Base-by-base conservation (phyloP, 92 coral and sea anemone genomes). In the Parazoanthus swiftii region DNA sequence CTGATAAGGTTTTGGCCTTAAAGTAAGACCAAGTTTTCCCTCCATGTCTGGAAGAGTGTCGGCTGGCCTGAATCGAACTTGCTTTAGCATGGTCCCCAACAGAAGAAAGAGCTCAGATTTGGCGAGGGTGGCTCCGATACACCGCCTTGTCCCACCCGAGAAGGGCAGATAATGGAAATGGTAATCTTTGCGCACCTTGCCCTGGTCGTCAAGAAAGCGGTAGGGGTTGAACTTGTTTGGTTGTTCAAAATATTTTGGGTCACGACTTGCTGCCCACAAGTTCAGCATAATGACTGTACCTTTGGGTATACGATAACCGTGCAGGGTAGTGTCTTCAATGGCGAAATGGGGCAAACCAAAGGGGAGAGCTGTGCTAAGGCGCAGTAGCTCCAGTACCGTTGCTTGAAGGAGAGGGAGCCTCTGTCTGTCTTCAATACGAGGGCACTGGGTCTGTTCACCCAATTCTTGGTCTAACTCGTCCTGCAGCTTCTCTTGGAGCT, bases 231-330 rank as follows among this genome's bases (percentile, higher is more conserved):
- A 96, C 80, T 80, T 58, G 7, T 93, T 88, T 73, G 98, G 93
- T 42, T 91, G 90, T 25, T 92, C 89, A 91, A 96, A 96, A 65
- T 90, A 74, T 33, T 93, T 80, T 37, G 94, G 91, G 73, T 96
- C 98, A 79, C 95, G 98, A 85, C 93, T 94, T 65, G 95, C 92
- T 3, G 96, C 98, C 98, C 98, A 96, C 71, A 96, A 89, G 88
- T 96, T 96, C 8, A 89, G 92, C 91, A 96, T 58, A 70, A 96
- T 95, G 25, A 92, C 63, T 48, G 98, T 94, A 73, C 92, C 98
- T 93, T 93, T 92, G 68, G 96, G 90, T 82, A 96, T 93, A 35
- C 71, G 84, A 85, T 93, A 96, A 75, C 98, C 94, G 85, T 91
- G 93, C 82, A 96, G 95, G 26, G 88, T 86, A 42, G 98, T 89